phyloP scores from a whole-genome alignment of 1,140 invertebrate genomes.

The Papilio polyxenes region DNA sequence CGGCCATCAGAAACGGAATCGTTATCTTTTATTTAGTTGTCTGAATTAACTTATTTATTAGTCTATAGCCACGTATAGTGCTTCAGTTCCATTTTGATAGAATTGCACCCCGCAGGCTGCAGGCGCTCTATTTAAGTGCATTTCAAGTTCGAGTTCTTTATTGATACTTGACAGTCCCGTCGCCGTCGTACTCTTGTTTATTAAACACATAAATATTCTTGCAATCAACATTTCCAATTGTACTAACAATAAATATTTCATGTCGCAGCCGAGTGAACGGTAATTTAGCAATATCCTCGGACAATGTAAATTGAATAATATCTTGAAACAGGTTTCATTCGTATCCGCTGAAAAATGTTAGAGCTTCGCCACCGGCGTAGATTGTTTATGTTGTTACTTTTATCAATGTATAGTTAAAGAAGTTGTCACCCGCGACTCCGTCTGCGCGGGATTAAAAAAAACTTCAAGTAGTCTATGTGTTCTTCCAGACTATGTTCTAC shows the following conservation, averaged over 20 bases:
- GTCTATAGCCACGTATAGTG: neutral
- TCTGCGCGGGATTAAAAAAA: too few species aligned
- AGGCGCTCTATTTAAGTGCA: neutral
- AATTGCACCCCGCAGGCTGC: slow-evolving; percentile 1
- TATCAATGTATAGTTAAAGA: neutral
- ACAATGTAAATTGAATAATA: slow-evolving; percentile 28
- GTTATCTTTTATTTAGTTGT: neutral
- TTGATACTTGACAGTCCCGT: slow-evolving; percentile 12
- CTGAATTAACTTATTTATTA: neutral
- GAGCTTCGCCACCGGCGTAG: neutral
- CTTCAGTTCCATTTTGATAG: neutral
- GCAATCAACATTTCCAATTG: slow-evolving; percentile 25
- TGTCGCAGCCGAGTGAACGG: neutral
- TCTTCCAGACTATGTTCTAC: too few species aligned
- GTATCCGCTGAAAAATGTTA: slow-evolving; percentile 28
- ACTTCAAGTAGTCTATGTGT: too few species aligned
- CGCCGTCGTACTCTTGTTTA: slow-evolving; percentile 13
- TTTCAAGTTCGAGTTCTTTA: slow-evolving; percentile 12
- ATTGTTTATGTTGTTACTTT: neutral
- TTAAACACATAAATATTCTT: slow-evolving; percentile 21
- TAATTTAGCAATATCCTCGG: slow-evolving; percentile 27
- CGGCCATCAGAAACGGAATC: too few species aligned
- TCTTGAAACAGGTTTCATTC: neutral
- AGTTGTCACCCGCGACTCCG: too few species aligned
- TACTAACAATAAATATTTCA: slow-evolving; percentile 32